Evolutionary conservation across 2,888 invertebrate species (phyloP).

Genomic region (Diaphora mendica): DNA sequence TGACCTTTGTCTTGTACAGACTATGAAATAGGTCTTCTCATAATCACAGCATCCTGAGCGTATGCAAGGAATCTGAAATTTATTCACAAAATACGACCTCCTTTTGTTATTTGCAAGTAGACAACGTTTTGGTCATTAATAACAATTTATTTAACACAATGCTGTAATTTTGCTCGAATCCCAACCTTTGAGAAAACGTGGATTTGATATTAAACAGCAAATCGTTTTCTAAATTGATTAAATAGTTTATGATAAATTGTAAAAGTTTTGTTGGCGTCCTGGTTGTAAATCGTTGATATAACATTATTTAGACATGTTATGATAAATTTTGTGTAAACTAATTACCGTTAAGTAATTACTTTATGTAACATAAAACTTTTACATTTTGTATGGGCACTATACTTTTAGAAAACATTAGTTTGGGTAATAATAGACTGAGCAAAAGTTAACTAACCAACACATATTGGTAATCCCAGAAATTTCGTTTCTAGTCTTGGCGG

Average conservation of each 20-base stretch:
- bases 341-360: conserved; percentile 13
- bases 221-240: conserved; percentile 82
- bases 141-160: conserved; percentile 85
- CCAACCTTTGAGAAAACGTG: conserved; percentile 80
- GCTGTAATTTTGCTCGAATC: conserved; percentile 78
- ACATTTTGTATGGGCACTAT: background rate
- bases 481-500: background rate
- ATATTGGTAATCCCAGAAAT: background rate
- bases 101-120: conserved; percentile 76
- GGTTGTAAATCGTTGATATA: conserved; percentile 32
- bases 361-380: background rate
- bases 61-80: conserved; percentile 67
- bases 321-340: conserved; percentile 23
- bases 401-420: background rate
- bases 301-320: conserved; percentile 30
- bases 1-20: conserved; percentile 42
- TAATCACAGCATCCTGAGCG: conserved; percentile 52
- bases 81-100: conserved; percentile 73
- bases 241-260: conserved; percentile 81
- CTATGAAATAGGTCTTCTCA: conserved; percentile 44
- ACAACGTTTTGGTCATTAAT: conserved; percentile 82
- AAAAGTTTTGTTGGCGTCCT: conserved; percentile 60
- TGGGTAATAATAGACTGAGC: background rate
- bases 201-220: conserved; percentile 80
- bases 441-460: background rate